Base-by-base conservation (phyloP, 64 coral and sea anemone genomes). In the Anthopleura sola region DNA sequence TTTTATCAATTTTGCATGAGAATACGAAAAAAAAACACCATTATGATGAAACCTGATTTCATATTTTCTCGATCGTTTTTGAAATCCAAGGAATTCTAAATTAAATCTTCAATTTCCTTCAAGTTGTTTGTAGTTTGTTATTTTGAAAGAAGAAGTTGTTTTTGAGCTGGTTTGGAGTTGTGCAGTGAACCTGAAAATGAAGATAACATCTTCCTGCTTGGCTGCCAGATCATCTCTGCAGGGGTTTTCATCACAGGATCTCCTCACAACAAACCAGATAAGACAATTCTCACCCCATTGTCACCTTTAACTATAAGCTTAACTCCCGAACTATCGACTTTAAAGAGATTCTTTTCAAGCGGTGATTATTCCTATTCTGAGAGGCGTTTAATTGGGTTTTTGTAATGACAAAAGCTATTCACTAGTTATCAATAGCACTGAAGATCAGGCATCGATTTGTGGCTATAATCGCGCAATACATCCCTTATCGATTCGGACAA, bases 401-500 rank as follows among this genome's bases (percentile, higher is more conserved):
- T 71, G 66, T 5, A 14, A 32, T 14, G n/a, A 31, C 31, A 71
- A 71, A 71, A 71, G 66, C 66, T 34, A 7, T 71, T 34, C 28
- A 32, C 3, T 71, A 13, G 31, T 71, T 71, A 71, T 71, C 66
- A 71, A 71, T 15, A 15, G 37, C 9, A 47, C 24, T 48, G 39
- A 2, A 79, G 76, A 79, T 44, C 76, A 79, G 5, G 47, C 44
- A 26, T 11, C 76, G 47, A 79, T 79, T 79, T 79, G 76, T 37
- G 76, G 76, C 66, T 29, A 28, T 71, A 71, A 71, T 71, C 66
- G 66, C 60, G 24, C 21, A 20, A 48, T 71, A 23, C 75, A 68
- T 60, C 82, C 55, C 86, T 95, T 95, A 95, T 91, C 93, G 82
- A 75, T 88, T 79, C 82, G 80, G 49, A 79, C 81, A 58, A 81